phyloP scores from a whole-genome alignment of 2,797 vertebrate species.

The Dendrocincla tyrannina region DNA sequence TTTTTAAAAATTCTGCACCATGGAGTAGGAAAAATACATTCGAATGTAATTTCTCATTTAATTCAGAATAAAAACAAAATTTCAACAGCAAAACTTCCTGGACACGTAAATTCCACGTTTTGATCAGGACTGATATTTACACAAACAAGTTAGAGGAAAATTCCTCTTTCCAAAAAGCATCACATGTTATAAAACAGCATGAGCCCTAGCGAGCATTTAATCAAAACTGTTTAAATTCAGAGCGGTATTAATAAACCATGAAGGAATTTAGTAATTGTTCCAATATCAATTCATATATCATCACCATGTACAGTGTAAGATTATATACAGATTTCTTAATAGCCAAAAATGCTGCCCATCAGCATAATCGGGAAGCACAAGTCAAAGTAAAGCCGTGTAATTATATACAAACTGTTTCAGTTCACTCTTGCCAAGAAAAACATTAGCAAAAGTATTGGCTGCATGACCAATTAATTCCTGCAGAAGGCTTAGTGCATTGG shows the following conservation, averaged over 20 bases:
- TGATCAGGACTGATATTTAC: neutral
- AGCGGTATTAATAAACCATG: slow-evolving; percentile 8
- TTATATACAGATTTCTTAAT: neutral
- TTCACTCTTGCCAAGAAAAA: slow-evolving; percentile 18
- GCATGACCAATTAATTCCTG: neutral
- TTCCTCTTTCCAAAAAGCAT: neutral
- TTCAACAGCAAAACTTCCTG: neutral
- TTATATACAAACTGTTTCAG: neutral
- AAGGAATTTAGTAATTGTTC: slow-evolving; percentile 33
- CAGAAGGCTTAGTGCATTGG: neutral
- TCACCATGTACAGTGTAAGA: neutral
- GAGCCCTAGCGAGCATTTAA: neutral
- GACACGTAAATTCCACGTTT: neutral
- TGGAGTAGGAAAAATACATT: neutral
- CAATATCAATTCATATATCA: slow-evolving; percentile 27
- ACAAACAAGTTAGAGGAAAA: neutral
- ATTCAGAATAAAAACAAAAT: neutral
- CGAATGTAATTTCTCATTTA: neutral
- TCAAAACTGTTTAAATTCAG: slow-evolving; percentile 28
- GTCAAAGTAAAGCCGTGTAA: neutral
- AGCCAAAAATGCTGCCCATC: slow-evolving; percentile 12
- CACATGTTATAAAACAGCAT: neutral
- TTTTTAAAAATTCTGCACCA: neutral
- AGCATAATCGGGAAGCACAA: neutral
- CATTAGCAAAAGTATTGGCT: neutral